Base-by-base conservation (phyloP, 1,140 invertebrate species). In the Phenacoccus solenopsis region DNA sequence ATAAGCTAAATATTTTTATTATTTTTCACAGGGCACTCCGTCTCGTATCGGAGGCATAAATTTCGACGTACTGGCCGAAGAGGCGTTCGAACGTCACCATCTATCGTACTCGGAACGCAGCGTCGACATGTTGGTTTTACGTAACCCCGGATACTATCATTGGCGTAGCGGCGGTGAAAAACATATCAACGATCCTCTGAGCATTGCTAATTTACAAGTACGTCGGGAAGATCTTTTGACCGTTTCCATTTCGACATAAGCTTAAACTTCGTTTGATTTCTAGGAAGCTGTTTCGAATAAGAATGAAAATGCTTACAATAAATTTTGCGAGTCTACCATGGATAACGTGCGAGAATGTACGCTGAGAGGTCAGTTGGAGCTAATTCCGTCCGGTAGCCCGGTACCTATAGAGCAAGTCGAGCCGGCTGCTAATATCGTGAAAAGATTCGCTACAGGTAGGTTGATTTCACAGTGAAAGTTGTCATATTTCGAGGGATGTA, bases 81-180 rank as follows among this genome's bases (percentile, higher is more conserved):
- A 99, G 82, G 89, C 90, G 4, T 85, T 91, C 70, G 87, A 93
- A 64, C 83, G 94, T 25, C 93, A 96, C 78, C 82, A 86, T 59
- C 82, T 93, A 1, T 88, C 93, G 0, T 97, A 91, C 76, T 84
- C 85, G 70, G 81, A 85, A 2, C 80, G 84, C 69, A 79, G 85
- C 69, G 81, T 84, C 30, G 96, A 98, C 77, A 83, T 84, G 69
- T 79, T 89, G 4, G 87, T 98, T 5, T 82, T 98, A 9, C 86
- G 93, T 70, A 98, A 98, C 82, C 94, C 94, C 32, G 97, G 97
- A 28, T 86, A 88, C 73, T 98, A 93, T 76, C 94, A 98, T 79
- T 98, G 95, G 95, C 84, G 96, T 75, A 87, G 88, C 72, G 97
- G 96, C 1, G 97, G 97, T 12, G 97, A 99, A 81, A 95, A 95